Base-by-base conservation (phyloP, 2,888 invertebrate genomes). In the Sinopyrophorus schimmeli region DNA sequence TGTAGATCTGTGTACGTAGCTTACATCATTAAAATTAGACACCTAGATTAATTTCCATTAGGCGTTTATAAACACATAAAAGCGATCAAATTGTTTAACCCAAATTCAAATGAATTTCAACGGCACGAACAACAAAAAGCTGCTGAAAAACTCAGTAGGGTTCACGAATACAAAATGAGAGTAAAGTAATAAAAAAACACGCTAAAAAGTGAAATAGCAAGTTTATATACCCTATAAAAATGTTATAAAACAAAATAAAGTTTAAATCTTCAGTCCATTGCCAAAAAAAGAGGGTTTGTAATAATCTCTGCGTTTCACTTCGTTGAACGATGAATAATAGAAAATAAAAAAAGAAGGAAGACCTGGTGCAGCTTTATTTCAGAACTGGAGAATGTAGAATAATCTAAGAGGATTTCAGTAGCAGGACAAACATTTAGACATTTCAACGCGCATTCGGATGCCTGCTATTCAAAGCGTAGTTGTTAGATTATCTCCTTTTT, bases 151-250 rank as follows among this genome's bases (percentile, higher is more conserved):
- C 18, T 38, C 35, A 9, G 35, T 20, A 15, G 27, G 32, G 31
- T 10, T 24, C 39, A 11, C 26, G 52, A 52, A 47, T 47, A 40
- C 35, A 32, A 39, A 46, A 47, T 39, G 46, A 37, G 52, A 38
- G 42, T 40, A 27, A 11, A 24, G 37, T 26, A 47, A 27, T 46
- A 47, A 52, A 50, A 43, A 52, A 51, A 46, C 41, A 31, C 47
- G 46, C 46, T 51, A 51, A 51, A 52, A 52, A 52, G 52, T 52
- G 47, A 47, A 52, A 52, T 41, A 43, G 47, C 50, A 44, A 50
- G 38, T 50, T 50, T 50, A 50, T 50, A 39, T 34, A 28, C 42
- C 37, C 47, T 18, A 42, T 51, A 51, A 52, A 51, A 52, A 42
- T 42, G 52, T 47, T 47, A 43, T 47, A 47, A 52, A 52, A 47